Base-by-base conservation (phyloP, 2,888 invertebrate species). In the Tenthredo mesomela region DNA sequence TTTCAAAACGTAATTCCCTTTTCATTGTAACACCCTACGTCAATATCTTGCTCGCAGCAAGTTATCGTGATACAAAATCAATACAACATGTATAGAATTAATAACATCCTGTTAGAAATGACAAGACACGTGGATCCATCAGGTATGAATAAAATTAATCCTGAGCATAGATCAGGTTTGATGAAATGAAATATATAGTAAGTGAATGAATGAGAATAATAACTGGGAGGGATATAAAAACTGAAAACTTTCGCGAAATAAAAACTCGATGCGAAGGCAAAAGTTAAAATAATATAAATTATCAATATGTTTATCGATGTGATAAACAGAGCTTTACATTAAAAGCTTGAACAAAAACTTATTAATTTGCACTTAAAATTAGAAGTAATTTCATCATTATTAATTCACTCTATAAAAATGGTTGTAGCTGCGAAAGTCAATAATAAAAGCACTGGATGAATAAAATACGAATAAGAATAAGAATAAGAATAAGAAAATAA, bases 391-490 rank as follows among this genome's bases (percentile, higher is more conserved):
- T 29, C n/a, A 50, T 82, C 10, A 47, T 67, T 33, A 83, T 43
- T 83, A 29, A 37, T 86, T 86, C 86, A 85, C 86, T 85, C 84
- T 86, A 50, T 85, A 85, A 88, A 88, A 88, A 87, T 90, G 88
- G 87, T 88, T 88, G 90, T 89, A 86, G 88, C 89, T 89, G 89
- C 88, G 88, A 87, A 88, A 86, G 89, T 89, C 89, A 87, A 90
- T 88, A 88, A 88, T 89, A 89, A 90, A 88, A 90, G 90, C 89
- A 88, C 90, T 87, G 88, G 87, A 85, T 85, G 75, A 80, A 80
- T 50, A 54, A 85, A 84, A 84, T n/a, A 61, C 15, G 21, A 61
- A 61, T 15, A 61, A 61, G 40, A 78, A 80, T 12, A 7, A 80
- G 43, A 40, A 80, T 5, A 61, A 40, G 40, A 78, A 80, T 12